Base-by-base conservation (phyloP, 2,797 vertebrate species). In the Pseudochirops cupreus region DNA sequence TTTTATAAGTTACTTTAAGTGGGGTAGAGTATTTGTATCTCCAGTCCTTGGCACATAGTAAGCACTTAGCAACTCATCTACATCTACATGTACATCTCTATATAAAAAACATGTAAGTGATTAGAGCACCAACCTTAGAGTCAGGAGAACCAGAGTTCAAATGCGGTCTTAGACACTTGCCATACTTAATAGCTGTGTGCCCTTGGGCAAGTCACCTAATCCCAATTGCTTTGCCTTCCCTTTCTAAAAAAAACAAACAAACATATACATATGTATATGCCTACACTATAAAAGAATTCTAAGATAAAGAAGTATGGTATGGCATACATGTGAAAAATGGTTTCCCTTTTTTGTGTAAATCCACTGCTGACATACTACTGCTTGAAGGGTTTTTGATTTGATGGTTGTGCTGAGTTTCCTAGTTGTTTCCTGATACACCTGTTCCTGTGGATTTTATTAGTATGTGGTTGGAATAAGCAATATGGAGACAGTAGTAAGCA, bases 351-450 rank as follows among this genome's bases (percentile, higher is more conserved):
- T 74, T 93, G 29, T 91, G 94, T 94, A 91, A 94, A 95, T 39
- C 67, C 56, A 91, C 92, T 54, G 74, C 67, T 95, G 90, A 95
- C 92, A 93, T 97, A 92, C 55, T 95, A 95, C 96, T 96, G 95
- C 57, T 97, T 96, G 82, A 95, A 97, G 95, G 96, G 95, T 90
- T 97, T 96, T 95, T 95, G 90, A 33, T 92, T 96, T 92, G 12
- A n/a, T 93, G 87, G 96, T 96, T 97, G 95, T 97, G 96, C 96
- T 98, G 97, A 97, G 94, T 97, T 96, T 98, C 92, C 98, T 94
- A 87, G 90, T 90, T 54, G 59, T 53, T 96, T 97, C 97, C 95
- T 97, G 96, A 33, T 62, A 33, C 1, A 33, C 10, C 31, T 67
- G 31, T n/a, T 67, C 13, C 94, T 97, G 94, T 96, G 90, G 58